phyloP scores from a whole-genome alignment of 2,113 vertebrate species.

The Ictalurus punctatus region DNA sequence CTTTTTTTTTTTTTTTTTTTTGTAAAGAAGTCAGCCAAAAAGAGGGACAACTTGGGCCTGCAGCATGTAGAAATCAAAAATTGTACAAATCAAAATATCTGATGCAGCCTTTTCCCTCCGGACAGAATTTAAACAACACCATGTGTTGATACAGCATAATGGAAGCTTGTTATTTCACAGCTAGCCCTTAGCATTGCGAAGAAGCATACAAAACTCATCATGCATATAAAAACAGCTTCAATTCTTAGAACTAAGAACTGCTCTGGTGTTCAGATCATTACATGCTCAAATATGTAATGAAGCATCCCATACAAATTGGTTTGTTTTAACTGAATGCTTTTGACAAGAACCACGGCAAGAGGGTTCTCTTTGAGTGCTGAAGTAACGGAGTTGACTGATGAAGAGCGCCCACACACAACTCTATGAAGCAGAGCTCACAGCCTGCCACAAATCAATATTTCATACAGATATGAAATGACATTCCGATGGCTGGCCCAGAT shows the following conservation, averaged over 20 bases:
- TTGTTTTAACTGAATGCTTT: slow-evolving; percentile 2
- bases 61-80: background rate
- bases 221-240: slow-evolving; percentile 9
- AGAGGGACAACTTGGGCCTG: background rate
- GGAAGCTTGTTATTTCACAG: slow-evolving; percentile 1
- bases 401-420: slow-evolving; percentile 11
- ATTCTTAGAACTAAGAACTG: background rate
- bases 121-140: slow-evolving; percentile 32
- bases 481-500: slow-evolving; percentile 43
- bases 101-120: background rate
- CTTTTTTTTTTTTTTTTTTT: background rate
- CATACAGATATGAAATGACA: slow-evolving; percentile 59
- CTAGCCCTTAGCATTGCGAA: background rate
- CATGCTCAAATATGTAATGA: background rate
- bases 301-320: background rate
- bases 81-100: slow-evolving; percentile 32
- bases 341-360: slow-evolving; percentile 7
- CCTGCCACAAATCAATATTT: slow-evolving; percentile 58
- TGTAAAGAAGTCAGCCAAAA: slow-evolving; percentile 10
- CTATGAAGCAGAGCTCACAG: background rate
- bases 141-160: background rate
- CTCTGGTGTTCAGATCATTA: background rate
- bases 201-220: slow-evolving; percentile 1
- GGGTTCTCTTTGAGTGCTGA: background rate
- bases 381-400: background rate